Percentiles rank a stretch among this genome's conserved stretches.
Conservation (phyloP, 53 echinoderm and acorn worm genomes). For the Antedon mediterranea region DNA sequence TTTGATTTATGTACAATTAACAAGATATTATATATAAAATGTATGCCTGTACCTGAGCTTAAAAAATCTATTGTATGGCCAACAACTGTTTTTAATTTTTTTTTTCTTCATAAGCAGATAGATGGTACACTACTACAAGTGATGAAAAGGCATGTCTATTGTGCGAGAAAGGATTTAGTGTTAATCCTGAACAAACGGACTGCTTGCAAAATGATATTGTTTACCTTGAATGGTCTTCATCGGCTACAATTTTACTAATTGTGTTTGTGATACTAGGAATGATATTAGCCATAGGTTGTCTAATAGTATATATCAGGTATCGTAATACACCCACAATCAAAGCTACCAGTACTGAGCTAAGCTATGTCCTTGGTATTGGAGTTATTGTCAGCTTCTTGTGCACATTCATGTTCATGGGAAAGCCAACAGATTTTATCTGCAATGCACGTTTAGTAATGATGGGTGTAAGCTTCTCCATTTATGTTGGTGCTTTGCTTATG, state of each 20-base stretch:
- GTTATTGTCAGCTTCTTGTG: conserved; percentile 37
- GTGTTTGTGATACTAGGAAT: conserved; percentile 35
- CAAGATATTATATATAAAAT: too few species aligned
- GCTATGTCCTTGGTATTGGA: conserved; percentile 60
- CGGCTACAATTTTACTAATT: conserved; percentile 27
- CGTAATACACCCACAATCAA: conserved; percentile 73
- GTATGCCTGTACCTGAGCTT: too few species aligned
- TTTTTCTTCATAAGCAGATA: background rate
- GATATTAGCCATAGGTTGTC: conserved; percentile 18
- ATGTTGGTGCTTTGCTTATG: conserved; percentile 65
- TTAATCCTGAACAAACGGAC: conserved; percentile 27
- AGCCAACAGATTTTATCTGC: conserved; percentile 61
- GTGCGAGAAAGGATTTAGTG: conserved; percentile 37
- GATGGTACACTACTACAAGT: background rate
- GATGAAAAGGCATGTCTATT: conserved; percentile 9
- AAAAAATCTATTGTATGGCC: too few species aligned
- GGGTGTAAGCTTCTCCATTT: conserved; percentile 55
- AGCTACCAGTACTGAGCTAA: conserved; percentile 87
- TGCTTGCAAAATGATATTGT: conserved; percentile 42
- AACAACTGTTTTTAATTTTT: too few species aligned
- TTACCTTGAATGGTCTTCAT: conserved; percentile 38
- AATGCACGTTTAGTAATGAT: conserved; percentile 39
- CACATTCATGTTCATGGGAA: conserved; percentile 45
- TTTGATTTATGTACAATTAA: too few species aligned
- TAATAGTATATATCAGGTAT: conserved; percentile 39